phyloP scores from a whole-genome alignment of 2,888 invertebrate species.

The Ryuthela nishihirai region DNA sequence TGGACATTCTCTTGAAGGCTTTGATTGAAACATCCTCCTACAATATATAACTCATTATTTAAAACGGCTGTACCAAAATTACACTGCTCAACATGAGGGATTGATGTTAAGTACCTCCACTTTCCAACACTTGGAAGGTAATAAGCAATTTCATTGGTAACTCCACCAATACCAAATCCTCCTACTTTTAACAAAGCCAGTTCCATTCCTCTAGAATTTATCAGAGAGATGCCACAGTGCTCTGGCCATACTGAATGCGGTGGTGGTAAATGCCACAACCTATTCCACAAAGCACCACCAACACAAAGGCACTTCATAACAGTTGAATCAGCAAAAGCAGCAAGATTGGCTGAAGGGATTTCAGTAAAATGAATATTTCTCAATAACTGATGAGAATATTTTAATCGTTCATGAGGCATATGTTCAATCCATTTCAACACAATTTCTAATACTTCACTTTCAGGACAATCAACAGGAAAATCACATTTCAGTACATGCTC shows the following conservation, averaged over 20 bases:
- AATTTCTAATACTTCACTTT: conserved; percentile 59
- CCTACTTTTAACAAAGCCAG: conserved; percentile 65
- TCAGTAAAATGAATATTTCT: conserved; percentile 55
- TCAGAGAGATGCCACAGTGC: conserved; percentile 48
- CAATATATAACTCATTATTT: conserved; percentile 64
- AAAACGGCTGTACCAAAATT: conserved; percentile 67
- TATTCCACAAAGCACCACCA: conserved; percentile 20
- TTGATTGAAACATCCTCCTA: conserved; percentile 63
- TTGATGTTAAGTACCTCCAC: conserved; percentile 64
- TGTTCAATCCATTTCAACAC: conserved; percentile 61
- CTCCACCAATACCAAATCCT: conserved; percentile 64
- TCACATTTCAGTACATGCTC: conserved; percentile 62
- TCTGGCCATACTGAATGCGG: conserved; percentile 22
- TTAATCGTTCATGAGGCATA: conserved; percentile 49
- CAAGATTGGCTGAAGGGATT: conserved; percentile 48
- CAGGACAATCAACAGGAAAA: conserved; percentile 65
- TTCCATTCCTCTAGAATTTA: conserved; percentile 66
- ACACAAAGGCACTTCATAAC: conserved; percentile 32
- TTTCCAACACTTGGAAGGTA: conserved; percentile 58
- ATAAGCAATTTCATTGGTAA: conserved; percentile 66
- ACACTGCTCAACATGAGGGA: conserved; percentile 70
- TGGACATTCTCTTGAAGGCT: conserved; percentile 64
- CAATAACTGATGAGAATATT: conserved; percentile 54
- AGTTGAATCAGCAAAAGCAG: conserved; percentile 32
- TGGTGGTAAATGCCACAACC: conserved; percentile 23